Percentiles rank a stretch among this genome's conserved stretches.
These are phyloP conservation scores for Globodera ellingtonae DNA, from an alignment of 1,140 invertebrate species.

Conservation along the genomic window DNA sequence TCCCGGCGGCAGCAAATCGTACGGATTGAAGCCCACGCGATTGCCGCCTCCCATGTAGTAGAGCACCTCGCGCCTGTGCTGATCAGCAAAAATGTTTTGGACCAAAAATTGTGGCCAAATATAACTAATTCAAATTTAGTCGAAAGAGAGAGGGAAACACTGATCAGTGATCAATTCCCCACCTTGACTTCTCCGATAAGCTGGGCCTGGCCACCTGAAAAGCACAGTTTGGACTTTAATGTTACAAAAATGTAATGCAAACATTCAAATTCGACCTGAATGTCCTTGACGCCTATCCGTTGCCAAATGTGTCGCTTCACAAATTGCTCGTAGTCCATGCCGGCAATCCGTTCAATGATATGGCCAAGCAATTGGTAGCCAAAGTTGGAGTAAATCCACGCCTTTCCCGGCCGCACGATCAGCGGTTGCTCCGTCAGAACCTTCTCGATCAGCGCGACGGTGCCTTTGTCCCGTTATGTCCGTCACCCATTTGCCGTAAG, in stretches of 20 bases:
- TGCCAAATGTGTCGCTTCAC: conserved; percentile 62
- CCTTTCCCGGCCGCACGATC: conserved; percentile 51
- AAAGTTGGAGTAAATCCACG: conserved; percentile 65
- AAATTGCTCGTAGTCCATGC: conserved; percentile 58
- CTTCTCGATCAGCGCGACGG: conserved; percentile 53
- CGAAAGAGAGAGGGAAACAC: no score
- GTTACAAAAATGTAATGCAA: no score
- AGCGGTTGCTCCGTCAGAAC: conserved; percentile 56
- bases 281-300: conserved; percentile 56
- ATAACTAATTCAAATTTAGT: no score
- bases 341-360: conserved; percentile 59
- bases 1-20: conserved; percentile 59
- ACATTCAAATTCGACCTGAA: conserved; percentile 35
- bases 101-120: not conserved
- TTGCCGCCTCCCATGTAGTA: conserved; percentile 63
- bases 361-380: conserved; percentile 63
- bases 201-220: conserved; percentile 50
- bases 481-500: conserved; percentile 57
- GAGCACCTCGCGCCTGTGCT: conserved; percentile 59
- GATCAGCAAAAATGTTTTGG: conserved; percentile 5
- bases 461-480: conserved; percentile 57
- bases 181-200: conserved; percentile 59
- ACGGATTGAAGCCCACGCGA: conserved; percentile 60
- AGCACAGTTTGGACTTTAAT: no score
- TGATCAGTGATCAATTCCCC: conserved; percentile 5